These are phyloP conservation scores for Ctenochaetus hawaiiensis DNA, from an alignment of 2,797 vertebrate genomes.

Conservation along the genomic window DNA sequence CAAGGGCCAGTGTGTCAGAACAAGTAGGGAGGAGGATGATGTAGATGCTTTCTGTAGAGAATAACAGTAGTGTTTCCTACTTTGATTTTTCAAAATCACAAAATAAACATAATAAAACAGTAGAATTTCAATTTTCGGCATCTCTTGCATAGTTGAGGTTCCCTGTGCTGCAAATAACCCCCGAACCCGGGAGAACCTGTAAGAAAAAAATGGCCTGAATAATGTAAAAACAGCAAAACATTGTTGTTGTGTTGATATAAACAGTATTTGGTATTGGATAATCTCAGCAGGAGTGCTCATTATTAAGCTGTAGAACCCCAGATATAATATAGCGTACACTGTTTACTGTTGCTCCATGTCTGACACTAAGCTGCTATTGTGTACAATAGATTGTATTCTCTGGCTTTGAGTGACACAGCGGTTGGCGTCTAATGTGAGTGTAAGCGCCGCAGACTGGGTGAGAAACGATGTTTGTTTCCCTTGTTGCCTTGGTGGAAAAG, in stretches of 20 bases:
- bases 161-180: slow-evolving; percentile 18
- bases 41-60: not conserved
- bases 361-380: slow-evolving; percentile 73
- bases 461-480: slow-evolving; percentile 73
- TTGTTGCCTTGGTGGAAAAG: slow-evolving; percentile 49
- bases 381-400: slow-evolving; percentile 65
- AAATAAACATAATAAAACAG: no score
- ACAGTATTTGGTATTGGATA: slow-evolving; percentile 54
- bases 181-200: not conserved
- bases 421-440: slow-evolving; percentile 68
- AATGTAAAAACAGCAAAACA: slow-evolving; percentile 18
- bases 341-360: slow-evolving; percentile 56
- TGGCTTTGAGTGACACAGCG: slow-evolving; percentile 72
- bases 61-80: slow-evolving; percentile 11
- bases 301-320: slow-evolving; percentile 58
- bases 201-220: slow-evolving; percentile 37
- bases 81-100: no score
- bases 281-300: slow-evolving; percentile 66
- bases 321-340: slow-evolving; percentile 40
- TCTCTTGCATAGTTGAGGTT: not conserved
- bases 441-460: slow-evolving; percentile 63
- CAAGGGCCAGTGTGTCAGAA: slow-evolving; percentile 29
- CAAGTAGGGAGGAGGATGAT: not conserved
- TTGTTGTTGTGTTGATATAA: slow-evolving; percentile 57
- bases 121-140: no score